A percentile compares a stretch with the other conserved stretches of the same genome.
These are phyloP conservation scores for Micromussa lordhowensis DNA, from an alignment of 92 coral and sea anemone species.

Conservation along the genomic window DNA sequence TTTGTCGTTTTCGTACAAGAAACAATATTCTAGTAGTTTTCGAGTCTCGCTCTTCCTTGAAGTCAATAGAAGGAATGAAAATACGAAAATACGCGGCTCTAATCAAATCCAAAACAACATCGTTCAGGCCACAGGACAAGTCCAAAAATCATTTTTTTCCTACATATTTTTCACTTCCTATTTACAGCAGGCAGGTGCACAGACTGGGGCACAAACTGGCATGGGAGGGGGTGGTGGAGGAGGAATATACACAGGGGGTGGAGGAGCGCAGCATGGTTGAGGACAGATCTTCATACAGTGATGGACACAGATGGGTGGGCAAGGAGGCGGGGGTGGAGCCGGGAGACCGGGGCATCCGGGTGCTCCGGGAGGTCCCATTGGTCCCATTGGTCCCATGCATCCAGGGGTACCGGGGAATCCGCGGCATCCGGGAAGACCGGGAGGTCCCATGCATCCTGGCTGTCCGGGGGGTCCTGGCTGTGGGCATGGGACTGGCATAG, in stretches of 20 bases:
- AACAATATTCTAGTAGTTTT: background rate
- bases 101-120: background rate
- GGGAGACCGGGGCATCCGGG: constrained; percentile 95
- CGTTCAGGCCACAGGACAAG: constrained; percentile 1
- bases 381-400: constrained; percentile 89
- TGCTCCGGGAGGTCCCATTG: constrained; percentile 89
- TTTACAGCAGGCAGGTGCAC: constrained; percentile 60
- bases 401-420: constrained; percentile 84
- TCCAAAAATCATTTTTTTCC: background rate
- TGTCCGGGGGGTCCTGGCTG: constrained; percentile 92
- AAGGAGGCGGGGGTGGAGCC: constrained; percentile 89
- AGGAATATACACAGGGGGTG: constrained; percentile 78
- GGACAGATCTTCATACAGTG: constrained; percentile 97
- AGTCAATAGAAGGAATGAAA: background rate
- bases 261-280: constrained; percentile 81
- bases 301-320: constrained; percentile 95
- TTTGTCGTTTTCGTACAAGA: background rate
- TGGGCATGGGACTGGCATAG: constrained; percentile 73
- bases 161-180: background rate
- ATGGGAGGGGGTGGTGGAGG: constrained; percentile 82
- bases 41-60: background rate
- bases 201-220: constrained; percentile 69
- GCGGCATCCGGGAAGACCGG: constrained; percentile 88
- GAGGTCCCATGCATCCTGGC: constrained; percentile 93
- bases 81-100: background rate